phyloP scores from a whole-genome alignment of 1,140 invertebrate species.

The Solenopsis invicta region DNA sequence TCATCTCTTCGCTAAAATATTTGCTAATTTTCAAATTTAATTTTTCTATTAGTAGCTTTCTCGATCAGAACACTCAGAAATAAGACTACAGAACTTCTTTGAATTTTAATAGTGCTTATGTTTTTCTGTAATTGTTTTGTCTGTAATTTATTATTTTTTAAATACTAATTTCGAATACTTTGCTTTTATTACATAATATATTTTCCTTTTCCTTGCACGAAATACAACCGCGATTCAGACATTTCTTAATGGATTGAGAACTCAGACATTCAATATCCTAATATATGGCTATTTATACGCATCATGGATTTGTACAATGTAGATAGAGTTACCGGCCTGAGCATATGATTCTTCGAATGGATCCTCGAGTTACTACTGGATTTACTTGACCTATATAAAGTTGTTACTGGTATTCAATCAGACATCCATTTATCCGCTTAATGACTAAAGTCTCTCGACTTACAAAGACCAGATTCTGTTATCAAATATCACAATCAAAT shows the following conservation, averaged over 20 bases:
- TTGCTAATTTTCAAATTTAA: not conserved
- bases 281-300: not conserved
- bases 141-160: not conserved
- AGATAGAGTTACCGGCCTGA: conserved; percentile 20
- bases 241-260: conserved; percentile 1
- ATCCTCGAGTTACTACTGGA: conserved; percentile 76
- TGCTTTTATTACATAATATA: not conserved
- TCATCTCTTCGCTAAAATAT: not conserved
- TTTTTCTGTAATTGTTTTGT: not conserved
- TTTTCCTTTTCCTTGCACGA: not conserved
- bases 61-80: not conserved
- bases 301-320: conserved; percentile 6
- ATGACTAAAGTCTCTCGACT: conserved; percentile 1
- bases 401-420: conserved; percentile 27
- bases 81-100: not conserved
- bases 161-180: not conserved
- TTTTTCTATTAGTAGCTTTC: not conserved
- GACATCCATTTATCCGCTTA: conserved; percentile 30
- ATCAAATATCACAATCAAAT: conserved; percentile 75
- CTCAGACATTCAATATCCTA: conserved; percentile 14
- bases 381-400: conserved; percentile 76
- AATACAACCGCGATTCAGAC: not conserved
- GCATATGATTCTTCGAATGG: conserved; percentile 42
- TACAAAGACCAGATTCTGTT: conserved; percentile 68
- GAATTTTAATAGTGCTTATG: not conserved